Evolutionary conservation across 2,113 vertebrate genomes (phyloP).

Genomic region (Microcebus griseorufus): DNA sequence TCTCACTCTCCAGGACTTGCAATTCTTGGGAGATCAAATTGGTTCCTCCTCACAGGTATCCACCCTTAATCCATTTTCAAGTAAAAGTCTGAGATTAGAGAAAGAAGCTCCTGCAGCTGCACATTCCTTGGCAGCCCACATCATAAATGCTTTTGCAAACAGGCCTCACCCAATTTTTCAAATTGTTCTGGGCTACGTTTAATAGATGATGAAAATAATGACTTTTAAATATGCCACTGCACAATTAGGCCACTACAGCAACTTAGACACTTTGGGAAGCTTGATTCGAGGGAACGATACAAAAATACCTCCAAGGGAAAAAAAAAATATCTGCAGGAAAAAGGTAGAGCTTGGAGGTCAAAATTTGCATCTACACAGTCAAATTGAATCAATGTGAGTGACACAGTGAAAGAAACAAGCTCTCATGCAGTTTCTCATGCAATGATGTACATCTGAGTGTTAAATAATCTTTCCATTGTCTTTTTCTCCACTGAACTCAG

Average conservation of each 20-base stretch:
- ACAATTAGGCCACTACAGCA: constrained; percentile 59
- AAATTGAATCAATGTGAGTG: constrained; percentile 62
- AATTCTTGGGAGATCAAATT: constrained; percentile 45
- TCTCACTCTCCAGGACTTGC: neutral
- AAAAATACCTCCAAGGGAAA: neutral
- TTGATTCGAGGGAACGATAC: constrained; percentile 1
- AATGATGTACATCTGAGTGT: neutral
- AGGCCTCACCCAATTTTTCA: constrained; percentile 73
- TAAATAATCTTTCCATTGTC: neutral
- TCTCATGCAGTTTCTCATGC: neutral
- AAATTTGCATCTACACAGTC: constrained; percentile 56
- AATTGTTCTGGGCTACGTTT: constrained; percentile 53
- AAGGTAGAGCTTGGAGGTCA: constrained; percentile 42
- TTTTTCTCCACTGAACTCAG: neutral
- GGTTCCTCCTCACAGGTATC: constrained; percentile 63
- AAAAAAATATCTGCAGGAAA: constrained; percentile 45
- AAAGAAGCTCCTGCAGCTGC: constrained; percentile 69
- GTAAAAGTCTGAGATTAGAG: constrained; percentile 66
- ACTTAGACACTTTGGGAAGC: constrained; percentile 31
- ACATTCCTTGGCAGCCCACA: constrained; percentile 76
- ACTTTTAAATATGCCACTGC: constrained; percentile 75
- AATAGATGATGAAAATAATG: constrained; percentile 73
- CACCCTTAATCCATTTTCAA: constrained; percentile 73
- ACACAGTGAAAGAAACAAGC: constrained; percentile 32
- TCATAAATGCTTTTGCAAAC: constrained; percentile 77